Percentiles rank a stretch among this genome's conserved stretches.
Evolutionary conservation across 1,140 invertebrate genomes (phyloP).

Genomic region (Araneus ventricosus): DNA sequence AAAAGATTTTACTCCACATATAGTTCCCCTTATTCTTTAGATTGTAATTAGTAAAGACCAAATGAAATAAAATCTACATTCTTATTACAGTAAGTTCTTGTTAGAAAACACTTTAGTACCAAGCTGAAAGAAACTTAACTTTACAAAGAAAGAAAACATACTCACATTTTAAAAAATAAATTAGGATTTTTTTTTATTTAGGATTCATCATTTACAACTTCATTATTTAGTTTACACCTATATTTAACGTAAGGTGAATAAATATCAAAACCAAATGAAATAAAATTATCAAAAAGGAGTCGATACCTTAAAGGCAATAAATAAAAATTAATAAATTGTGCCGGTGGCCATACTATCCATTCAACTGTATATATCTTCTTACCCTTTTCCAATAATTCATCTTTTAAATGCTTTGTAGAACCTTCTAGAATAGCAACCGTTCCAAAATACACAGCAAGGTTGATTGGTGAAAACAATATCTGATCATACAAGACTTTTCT

Average conservation of each 20-base stretch:
- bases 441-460: constrained; percentile 89
- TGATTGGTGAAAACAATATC: constrained; percentile 91
- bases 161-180: neutral
- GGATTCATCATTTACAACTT: neutral
- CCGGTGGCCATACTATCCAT: constrained; percentile 90
- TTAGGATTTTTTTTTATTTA: constrained; percentile 15
- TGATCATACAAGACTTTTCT: constrained; percentile 95
- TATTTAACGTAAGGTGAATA: constrained; percentile 96
- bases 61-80: no score
- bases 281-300: constrained; percentile 93
- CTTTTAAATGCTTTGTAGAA: constrained; percentile 79
- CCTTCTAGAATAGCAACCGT: constrained; percentile 88
- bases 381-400: constrained; percentile 85
- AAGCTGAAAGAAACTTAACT: no score
- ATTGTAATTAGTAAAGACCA: no score
- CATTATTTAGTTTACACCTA: constrained; percentile 67
- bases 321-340: constrained; percentile 92
- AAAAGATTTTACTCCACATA: no score
- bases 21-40: no score
- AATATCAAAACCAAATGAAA: constrained; percentile 93
- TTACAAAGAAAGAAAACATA: neutral
- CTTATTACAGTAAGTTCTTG: no score
- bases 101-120: no score
- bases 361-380: constrained; percentile 89
- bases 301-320: constrained; percentile 90